phyloP scores from a whole-genome alignment of 2,113 vertebrate genomes.

The Chamaetylas fuelleborni region DNA sequence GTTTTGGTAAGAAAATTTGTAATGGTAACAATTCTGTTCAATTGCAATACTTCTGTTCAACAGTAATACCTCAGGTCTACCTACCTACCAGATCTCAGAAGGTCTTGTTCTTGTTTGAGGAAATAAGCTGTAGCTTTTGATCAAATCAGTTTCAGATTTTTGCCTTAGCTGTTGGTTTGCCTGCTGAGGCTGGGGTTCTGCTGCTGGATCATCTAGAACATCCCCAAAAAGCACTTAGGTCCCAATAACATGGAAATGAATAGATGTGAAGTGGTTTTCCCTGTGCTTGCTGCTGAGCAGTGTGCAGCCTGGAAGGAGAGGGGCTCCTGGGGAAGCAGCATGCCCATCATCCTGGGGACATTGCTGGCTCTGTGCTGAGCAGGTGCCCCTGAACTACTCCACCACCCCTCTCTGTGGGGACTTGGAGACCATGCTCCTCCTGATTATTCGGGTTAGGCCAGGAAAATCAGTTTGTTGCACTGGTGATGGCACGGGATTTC shows the following conservation, averaged over 20 bases:
- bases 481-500: neutral
- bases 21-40: neutral
- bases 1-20: neutral
- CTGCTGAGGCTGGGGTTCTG: neutral
- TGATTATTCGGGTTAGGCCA: neutral
- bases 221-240: accelerated
- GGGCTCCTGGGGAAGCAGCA: neutral
- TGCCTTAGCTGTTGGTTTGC: neutral
- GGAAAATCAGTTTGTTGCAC: neutral
- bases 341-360: neutral
- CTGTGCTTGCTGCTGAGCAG: neutral
- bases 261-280: neutral
- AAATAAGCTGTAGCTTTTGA: neutral
- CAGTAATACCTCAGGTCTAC: neutral
- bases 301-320: neutral
- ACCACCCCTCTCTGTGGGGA: neutral
- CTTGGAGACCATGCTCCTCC: neutral
- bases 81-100: neutral
- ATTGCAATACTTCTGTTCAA: neutral
- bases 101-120: neutral
- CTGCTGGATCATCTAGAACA: neutral
- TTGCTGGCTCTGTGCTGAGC: accelerated
- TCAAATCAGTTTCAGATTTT: neutral
- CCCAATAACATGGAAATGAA: neutral
- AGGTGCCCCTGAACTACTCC: neutral